Evolutionary conservation across 2,888 invertebrate genomes (phyloP), one percentile per base, ranked within the genome.

Genomic region (Drosophila nr. perissopoda): DNA sequence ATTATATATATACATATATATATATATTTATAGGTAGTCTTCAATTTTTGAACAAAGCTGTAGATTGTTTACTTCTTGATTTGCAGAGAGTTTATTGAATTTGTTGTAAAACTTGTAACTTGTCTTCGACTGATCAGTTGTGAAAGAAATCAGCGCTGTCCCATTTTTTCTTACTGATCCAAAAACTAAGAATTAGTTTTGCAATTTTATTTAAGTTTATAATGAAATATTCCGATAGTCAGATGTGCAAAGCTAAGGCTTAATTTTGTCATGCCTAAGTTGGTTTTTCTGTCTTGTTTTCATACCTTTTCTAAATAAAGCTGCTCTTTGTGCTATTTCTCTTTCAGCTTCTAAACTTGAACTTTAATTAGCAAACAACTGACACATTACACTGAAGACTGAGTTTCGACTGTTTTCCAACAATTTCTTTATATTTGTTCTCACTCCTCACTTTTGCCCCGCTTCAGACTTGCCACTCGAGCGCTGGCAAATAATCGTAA

Each of bases 401-500:
- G 53, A 21, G 4, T 42, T 33, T 48, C 6, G 25, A 67, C 36
- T 52, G 63, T 29, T 34, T 62, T n/a, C 36, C 18, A 31, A 31
- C 42, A 51, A 34, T 7, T 36, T 52, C 10, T 5, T 25, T 36
- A 34, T 34, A 40, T 38, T 57, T 56, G 51, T 38, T n/a, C 46
- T 49, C 59, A 51, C n/a, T 42, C 38, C 42, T 21, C 42, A 7
- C 3, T 21, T 48, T 21, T 11, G 42, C 34, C 21, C 46, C 27
- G 40, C 27, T 46, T 29, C 21, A 53, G 21, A 10, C 46, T 34
- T 25, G 59, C 33, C 42, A 42, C 31, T 60, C 21, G 27, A 40
- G 38, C 60, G 33, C 54, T 59, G 67, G 52, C 42, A 56, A 70
- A 59, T 56, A 48, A 42, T 71, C 49, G 48, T 46, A 38, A 54